Base-by-base conservation (phyloP, 1,140 invertebrate species). In the Formica exsecta region DNA sequence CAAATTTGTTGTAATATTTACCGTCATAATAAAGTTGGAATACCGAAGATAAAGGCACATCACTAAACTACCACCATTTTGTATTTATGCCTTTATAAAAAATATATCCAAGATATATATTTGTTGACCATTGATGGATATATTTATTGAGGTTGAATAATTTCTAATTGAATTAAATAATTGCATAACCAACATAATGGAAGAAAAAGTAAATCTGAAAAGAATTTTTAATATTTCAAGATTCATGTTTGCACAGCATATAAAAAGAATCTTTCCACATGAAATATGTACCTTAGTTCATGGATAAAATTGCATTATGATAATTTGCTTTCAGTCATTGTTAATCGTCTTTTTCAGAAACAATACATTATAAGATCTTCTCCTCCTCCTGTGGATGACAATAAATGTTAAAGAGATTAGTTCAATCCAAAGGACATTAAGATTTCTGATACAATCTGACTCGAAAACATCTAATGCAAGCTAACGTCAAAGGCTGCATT, bases 21-120 rank as follows among this genome's bases (percentile, higher is more conserved):
- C 89, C 71, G 86, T 89, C 54, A 62, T 70, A 44, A 29, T 89
- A 74, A 75, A 38, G 64, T 87, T 74, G 75, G 66, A 75, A 84
- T 62, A 84, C 9, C 61, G 25, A 89, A 38, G 32, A 87, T 68
- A 77, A 68, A 84, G 86, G 85, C 65, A 65, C 54, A 74, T 66
- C 48, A 84, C 80, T 86, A 73, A 86, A 57, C 74, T 87, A 89
- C 70, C 75, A 75, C 54, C 73, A 90, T 90, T 59, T 75, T 59
- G 13, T 76, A n/a, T 38, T 48, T 51, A 36, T 66, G 44, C 36
- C 54, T 48, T 86, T 81, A 71, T 25, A 65, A 76, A 41, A 66
- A 83, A n/a, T 48, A 66, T 75, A 83, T 77, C 32, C 3, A 19
- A 32, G 13, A 79, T 32, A 32, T 32, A 32, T 32, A 32, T 81